phyloP scores from a whole-genome alignment of 2,797 vertebrate species.

The Rhinella marina region DNA sequence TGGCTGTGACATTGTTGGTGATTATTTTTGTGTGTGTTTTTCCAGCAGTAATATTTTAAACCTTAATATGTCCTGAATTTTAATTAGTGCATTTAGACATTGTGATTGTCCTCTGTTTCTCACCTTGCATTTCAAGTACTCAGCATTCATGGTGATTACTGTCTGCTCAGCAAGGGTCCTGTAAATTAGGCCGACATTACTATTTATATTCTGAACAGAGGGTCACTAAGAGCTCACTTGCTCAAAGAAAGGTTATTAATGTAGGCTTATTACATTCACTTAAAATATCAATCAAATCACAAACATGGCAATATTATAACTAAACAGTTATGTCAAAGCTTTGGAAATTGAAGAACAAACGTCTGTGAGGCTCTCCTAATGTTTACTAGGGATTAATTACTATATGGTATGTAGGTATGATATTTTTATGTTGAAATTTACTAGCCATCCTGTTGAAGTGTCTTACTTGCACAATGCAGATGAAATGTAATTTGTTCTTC shows the following conservation, averaged over 20 bases:
- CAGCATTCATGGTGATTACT: slow-evolving; percentile 30
- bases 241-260: slow-evolving; percentile 34
- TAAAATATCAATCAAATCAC: slow-evolving; percentile 20
- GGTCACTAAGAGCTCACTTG: background rate
- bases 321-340: background rate
- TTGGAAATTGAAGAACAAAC: background rate
- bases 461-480: too few relatives aligned
- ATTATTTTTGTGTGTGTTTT: background rate
- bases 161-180: background rate
- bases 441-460: too few relatives aligned
- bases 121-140: slow-evolving; percentile 33
- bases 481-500: too few relatives aligned
- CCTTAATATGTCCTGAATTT: slow-evolving; percentile 29
- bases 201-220: slow-evolving; percentile 27
- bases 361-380: background rate
- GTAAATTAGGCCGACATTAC: background rate
- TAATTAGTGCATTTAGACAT: slow-evolving; percentile 24
- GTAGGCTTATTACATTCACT: slow-evolving; percentile 27
- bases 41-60: background rate
- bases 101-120: background rate
- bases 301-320: background rate
- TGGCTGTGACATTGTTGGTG: background rate
- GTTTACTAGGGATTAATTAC: background rate
- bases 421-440: too few relatives aligned
- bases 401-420: background rate